phyloP scores from a whole-genome alignment of 2,888 invertebrate species.

The Formica aserva region DNA sequence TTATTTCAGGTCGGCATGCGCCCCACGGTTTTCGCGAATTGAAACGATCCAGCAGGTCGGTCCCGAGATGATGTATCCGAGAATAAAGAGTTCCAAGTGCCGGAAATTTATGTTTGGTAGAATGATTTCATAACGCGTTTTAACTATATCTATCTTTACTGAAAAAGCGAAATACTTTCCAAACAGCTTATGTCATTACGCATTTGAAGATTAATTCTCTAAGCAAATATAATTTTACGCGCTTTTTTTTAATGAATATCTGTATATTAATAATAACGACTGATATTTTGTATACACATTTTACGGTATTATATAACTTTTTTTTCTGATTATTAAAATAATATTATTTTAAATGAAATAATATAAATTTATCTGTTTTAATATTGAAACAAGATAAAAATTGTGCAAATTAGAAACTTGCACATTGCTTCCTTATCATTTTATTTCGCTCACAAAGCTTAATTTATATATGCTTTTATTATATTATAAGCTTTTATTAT shows the following conservation, averaged over 20 bases:
- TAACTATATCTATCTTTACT: neutral
- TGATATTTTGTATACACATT: too few relatives aligned
- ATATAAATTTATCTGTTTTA: too few relatives aligned
- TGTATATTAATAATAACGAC: too few relatives aligned
- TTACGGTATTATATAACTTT: neutral
- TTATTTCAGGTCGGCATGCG: conserved; percentile 23
- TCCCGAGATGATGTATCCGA: neutral
- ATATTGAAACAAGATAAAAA: too few relatives aligned
- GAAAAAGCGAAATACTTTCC: neutral
- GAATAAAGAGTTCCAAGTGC: neutral
- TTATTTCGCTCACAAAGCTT: too few relatives aligned
- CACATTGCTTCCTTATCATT: too few relatives aligned
- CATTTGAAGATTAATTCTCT: neutral
- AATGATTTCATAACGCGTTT: conserved; percentile 14
- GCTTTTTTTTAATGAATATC: neutral
- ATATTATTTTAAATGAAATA: neutral
- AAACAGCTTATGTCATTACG: neutral
- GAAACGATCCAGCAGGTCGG: conserved; percentile 33
- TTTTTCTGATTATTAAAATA: neutral
- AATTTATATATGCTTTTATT: too few relatives aligned
- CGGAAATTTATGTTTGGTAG: conserved; percentile 20
- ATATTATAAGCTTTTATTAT: too few relatives aligned
- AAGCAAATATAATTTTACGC: neutral
- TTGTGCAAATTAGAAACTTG: too few relatives aligned
- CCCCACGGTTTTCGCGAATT: conserved; percentile 16